Conservation (phyloP, 2,113 vertebrate species). For the Corvus cornix region DNA sequence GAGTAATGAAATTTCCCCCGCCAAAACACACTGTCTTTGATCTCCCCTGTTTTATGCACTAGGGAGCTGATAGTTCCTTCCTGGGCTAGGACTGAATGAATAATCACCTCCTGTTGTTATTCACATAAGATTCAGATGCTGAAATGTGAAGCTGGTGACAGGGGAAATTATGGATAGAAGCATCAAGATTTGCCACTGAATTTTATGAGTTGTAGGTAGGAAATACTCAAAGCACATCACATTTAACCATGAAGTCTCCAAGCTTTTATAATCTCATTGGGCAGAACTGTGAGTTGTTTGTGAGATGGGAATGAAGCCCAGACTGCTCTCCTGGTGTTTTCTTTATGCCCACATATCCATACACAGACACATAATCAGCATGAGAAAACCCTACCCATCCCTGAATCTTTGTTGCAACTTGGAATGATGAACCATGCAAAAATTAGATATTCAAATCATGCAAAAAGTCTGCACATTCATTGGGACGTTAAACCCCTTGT, state of each 20-base stretch:
- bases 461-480: not conserved
- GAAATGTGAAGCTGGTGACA: not conserved
- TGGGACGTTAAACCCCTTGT: not conserved
- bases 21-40: not conserved
- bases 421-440: not conserved
- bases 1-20: not conserved
- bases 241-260: not conserved
- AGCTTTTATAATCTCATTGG: not conserved
- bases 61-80: not conserved
- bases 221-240: not conserved
- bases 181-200: not conserved
- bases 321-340: not conserved
- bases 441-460: not conserved
- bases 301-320: not conserved
- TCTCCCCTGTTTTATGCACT: not conserved
- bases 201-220: not conserved
- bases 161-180: not conserved
- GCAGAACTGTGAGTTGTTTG: not conserved
- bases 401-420: not conserved
- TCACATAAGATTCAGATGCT: not conserved
- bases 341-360: not conserved
- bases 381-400: not conserved
- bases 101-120: constrained; percentile 14
- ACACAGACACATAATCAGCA: not conserved
- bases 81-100: not conserved